Evolutionary conservation across 2,797 vertebrate genomes (phyloP).

Genomic region (Chloroceryle inda): DNA sequence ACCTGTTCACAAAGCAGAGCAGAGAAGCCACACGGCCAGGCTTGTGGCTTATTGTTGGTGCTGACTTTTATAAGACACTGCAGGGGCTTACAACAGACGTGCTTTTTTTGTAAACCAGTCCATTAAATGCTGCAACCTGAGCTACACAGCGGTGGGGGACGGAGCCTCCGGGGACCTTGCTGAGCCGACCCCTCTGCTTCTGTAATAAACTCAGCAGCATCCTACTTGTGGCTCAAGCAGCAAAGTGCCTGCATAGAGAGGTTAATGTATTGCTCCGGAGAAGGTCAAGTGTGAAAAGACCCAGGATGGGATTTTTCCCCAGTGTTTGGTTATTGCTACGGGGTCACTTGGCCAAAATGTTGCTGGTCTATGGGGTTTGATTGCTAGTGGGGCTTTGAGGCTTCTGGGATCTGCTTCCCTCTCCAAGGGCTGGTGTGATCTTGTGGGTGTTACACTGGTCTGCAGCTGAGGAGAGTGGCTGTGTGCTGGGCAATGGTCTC

Average conservation of each 20-base stretch:
- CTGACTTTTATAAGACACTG: slow-evolving; percentile 55
- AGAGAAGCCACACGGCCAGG: background rate
- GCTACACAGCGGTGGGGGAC: background rate
- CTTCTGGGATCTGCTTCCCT: too few species aligned
- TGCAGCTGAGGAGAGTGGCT: background rate
- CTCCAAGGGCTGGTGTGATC: background rate
- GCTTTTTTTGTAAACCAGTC: slow-evolving; percentile 48
- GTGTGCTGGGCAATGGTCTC: background rate
- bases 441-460: rapidly evolving
- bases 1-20: background rate
- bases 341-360: background rate
- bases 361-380: background rate
- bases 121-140: slow-evolving; percentile 37
- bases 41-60: background rate
- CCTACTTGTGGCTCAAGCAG: background rate
- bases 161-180: background rate
- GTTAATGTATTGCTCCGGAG: background rate
- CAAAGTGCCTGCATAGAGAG: background rate
- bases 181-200: background rate
- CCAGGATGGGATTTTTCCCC: background rate
- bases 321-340: rapidly evolving
- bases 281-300: slow-evolving; percentile 5
- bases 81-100: background rate
- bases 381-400: background rate
- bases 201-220: slow-evolving; percentile 34